A percentile compares a stretch with the other conserved stretches of the same genome.
phyloP scores from a whole-genome alignment of 2,888 invertebrate genomes.

The Scotopteryx bipunctaria region DNA sequence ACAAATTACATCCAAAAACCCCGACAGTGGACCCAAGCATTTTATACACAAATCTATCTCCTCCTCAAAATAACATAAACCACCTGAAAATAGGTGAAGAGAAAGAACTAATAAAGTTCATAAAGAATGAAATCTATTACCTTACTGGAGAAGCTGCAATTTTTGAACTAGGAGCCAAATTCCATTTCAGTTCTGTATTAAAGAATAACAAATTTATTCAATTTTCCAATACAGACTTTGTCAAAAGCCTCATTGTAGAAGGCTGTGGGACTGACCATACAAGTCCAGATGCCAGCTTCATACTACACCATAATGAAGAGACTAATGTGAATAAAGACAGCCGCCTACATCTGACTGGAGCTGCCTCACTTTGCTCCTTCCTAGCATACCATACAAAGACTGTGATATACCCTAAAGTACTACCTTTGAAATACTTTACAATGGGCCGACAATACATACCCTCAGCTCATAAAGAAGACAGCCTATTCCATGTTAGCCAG shows the following conservation, averaged over 20 bases:
- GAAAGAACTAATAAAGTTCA: conserved; percentile 82
- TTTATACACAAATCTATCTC: conserved; percentile 52
- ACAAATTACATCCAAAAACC: conserved; percentile 85
- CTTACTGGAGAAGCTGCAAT: conserved; percentile 87
- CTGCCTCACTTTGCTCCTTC: conserved; percentile 88
- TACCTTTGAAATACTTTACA: conserved; percentile 88
- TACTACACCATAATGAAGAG: conserved; percentile 83
- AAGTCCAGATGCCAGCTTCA: conserved; percentile 81
- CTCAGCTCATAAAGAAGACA: conserved; percentile 60
- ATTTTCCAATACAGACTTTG: conserved; percentile 91
- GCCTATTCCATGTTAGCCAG: conserved; percentile 87
- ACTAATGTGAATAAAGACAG: conserved; percentile 79
- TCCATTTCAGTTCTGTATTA: conserved; percentile 73
- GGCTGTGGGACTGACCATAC: conserved; percentile 86
- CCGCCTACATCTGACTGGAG: conserved; percentile 89
- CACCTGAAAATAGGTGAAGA: conserved; percentile 83
- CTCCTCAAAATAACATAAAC: conserved; percentile 60
- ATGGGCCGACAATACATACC: conserved; percentile 88
- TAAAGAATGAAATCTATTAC: conserved; percentile 84
- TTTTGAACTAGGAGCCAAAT: conserved; percentile 86
- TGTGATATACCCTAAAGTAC: conserved; percentile 80
- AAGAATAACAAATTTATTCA: conserved; percentile 82
- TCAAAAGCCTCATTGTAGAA: conserved; percentile 89
- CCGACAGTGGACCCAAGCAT: conserved; percentile 70
- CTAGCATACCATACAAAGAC: conserved; percentile 89